Base-by-base conservation (phyloP, 2,113 vertebrate genomes). In the Dissostichus mawsoni region DNA sequence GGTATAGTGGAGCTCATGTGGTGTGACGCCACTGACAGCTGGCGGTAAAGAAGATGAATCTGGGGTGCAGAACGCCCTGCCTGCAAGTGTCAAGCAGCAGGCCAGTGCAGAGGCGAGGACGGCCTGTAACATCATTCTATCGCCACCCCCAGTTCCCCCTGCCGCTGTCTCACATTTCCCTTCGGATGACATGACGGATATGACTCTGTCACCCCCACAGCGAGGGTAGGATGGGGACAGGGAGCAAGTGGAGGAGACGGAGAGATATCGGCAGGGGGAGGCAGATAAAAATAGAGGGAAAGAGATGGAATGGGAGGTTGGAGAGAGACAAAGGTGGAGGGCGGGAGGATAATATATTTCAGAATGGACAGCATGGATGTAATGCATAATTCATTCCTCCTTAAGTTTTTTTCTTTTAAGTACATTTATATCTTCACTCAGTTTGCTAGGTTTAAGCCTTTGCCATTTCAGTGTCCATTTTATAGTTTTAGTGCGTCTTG, bases 171-270 rank as follows among this genome's bases (percentile, higher is more conserved):
- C 83, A 72, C 69, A 91, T 91, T 93, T 90, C 88, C 84, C 66
- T 55, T 84, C 65, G 74, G 87, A 91, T 89, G 86, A 93, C 90
- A 89, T 93, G 92, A 93, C 67, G 73, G 91, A 95, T 93, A 90
- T 91, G 84, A 86, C 66, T 83, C 82, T 61, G 89, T 91, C 92
- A 91, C 73, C 84, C 72, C 65, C 76, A 50, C 76, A 74, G 70
- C 74, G 70, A 86, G 80, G 74, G 77, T 36, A 53, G 73, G 81
- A 67, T 68, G 65, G 70, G 87, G 78, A 85, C 61, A 74, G 71
- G 56, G 85, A 86, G 78, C 69, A 81, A 85, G 74, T 57, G 77
- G 59, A 76, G 64, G 66, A 75, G 84, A 83, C 55, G 18, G 74
- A 78, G 25, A 85, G 77, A 87, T 83, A 91, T 89, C 85, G 51